Conservation (phyloP, 1,140 invertebrate genomes). For the Drosophila neocordata region DNA sequence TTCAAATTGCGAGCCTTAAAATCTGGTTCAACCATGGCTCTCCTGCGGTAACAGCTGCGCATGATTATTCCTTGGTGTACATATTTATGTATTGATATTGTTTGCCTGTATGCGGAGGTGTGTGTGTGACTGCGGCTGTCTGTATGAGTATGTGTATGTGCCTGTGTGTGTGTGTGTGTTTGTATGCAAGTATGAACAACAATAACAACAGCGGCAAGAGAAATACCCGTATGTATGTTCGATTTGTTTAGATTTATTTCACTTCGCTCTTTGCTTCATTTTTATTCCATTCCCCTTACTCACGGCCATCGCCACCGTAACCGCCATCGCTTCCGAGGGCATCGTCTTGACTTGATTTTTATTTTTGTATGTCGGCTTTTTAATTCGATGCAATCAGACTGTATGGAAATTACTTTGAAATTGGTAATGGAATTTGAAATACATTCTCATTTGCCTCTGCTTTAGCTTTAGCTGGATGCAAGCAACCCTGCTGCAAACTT, state of each 20-base stretch:
- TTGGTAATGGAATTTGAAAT: slow-evolving; percentile 63
- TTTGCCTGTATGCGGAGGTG: slow-evolving; percentile 3
- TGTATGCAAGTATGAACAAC: slow-evolving; percentile 21
- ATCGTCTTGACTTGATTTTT: slow-evolving; percentile 48
- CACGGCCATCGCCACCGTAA: neutral
- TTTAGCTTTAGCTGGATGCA: slow-evolving; percentile 16
- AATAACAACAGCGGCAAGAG: slow-evolving; percentile 14
- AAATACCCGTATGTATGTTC: slow-evolving; percentile 24
- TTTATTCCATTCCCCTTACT: slow-evolving; percentile 22
- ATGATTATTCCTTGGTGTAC: slow-evolving; percentile 43
- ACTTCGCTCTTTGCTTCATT: neutral
- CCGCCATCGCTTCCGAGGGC: slow-evolving; percentile 12
- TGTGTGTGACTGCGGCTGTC: neutral
- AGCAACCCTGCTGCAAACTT: slow-evolving; percentile 34
- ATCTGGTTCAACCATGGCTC: neutral
- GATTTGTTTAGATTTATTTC: slow-evolving; percentile 26
- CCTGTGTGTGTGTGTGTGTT: neutral
- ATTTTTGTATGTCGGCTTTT: slow-evolving; percentile 53
- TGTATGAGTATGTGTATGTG: neutral
- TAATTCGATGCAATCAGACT: slow-evolving; percentile 62
- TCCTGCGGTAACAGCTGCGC: slow-evolving; percentile 46
- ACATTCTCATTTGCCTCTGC: slow-evolving; percentile 40
- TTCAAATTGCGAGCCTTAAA: neutral
- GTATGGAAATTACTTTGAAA: slow-evolving; percentile 67
- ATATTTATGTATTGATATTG: neutral